A percentile compares a stretch with the other conserved stretches of the same genome.
Evolutionary conservation across 2,888 invertebrate species (phyloP).

Genomic region (Eupeodes luniger): DNA sequence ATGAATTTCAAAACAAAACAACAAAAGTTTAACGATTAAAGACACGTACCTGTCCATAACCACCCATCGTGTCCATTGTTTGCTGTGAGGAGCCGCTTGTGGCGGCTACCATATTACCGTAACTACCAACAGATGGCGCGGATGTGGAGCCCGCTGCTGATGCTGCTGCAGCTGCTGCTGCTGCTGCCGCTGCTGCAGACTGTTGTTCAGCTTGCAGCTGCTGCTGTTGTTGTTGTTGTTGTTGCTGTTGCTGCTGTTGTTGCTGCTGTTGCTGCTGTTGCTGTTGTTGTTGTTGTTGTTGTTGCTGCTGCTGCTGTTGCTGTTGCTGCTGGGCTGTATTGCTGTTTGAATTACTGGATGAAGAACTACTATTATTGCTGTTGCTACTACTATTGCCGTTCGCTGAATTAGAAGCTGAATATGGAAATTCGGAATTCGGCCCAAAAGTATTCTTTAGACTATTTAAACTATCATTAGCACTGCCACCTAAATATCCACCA

Average conservation of each 20-base stretch:
- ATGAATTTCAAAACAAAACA: constrained; percentile 4
- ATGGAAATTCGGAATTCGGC: constrained; percentile 83
- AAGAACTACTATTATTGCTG: constrained; percentile 28
- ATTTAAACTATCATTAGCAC: constrained; percentile 82
- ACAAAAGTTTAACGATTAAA: constrained; percentile 34
- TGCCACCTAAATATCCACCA: constrained; percentile 61
- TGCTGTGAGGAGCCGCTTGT: constrained; percentile 82
- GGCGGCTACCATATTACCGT: constrained; percentile 83
- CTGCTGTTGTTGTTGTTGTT: constrained; percentile 74
- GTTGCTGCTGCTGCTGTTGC: constrained; percentile 77
- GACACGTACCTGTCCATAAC: constrained; percentile 83
- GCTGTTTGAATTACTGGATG: constrained; percentile 26
- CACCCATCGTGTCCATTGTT: constrained; percentile 83
- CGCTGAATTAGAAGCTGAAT: constrained; percentile 58
- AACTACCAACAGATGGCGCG: constrained; percentile 75
- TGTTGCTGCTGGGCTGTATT: constrained; percentile 67
- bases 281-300: constrained; percentile 77
- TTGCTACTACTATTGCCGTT: constrained; percentile 37
- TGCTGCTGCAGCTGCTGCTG: constrained; percentile 74
- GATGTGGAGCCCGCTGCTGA: constrained; percentile 75
- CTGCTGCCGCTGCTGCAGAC: constrained; percentile 63
- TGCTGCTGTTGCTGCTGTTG: constrained; percentile 72
- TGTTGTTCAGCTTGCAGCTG: constrained; percentile 68
- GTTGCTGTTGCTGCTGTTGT: constrained; percentile 63
- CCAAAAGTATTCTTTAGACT: constrained; percentile 83